A percentile compares a stretch with the other conserved stretches of the same genome.
These are phyloP conservation scores for Chlorospingus flavigularis DNA, from an alignment of 2,797 vertebrate genomes.

Conservation along the genomic window DNA sequence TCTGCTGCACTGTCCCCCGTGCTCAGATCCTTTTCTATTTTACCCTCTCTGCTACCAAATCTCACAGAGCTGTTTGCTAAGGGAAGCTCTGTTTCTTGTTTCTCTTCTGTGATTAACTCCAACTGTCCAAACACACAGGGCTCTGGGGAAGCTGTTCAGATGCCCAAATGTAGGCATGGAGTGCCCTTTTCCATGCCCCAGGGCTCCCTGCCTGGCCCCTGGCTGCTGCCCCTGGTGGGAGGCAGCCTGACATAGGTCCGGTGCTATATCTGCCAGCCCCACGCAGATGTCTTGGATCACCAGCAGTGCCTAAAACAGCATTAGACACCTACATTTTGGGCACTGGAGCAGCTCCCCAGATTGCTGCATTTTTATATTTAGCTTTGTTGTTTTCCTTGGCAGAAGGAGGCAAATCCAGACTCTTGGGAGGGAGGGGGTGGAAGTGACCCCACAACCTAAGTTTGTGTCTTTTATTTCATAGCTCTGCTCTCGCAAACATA, in stretches of 20 bases:
- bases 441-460: neutral
- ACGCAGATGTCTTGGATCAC: neutral
- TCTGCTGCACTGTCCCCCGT: neutral
- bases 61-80: neutral
- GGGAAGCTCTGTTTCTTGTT: neutral
- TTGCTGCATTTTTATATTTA: neutral
- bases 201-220: neutral
- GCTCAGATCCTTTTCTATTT: neutral
- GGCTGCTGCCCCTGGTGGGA: neutral
- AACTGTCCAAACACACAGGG: slow-evolving; percentile 50
- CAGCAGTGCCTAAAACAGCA: neutral
- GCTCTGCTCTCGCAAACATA: neutral
- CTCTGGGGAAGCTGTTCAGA: neutral
- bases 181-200: neutral
- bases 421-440: neutral
- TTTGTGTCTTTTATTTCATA: neutral
- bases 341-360: neutral
- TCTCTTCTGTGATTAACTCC: slow-evolving; percentile 27
- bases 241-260: neutral
- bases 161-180: neutral
- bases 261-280: neutral
- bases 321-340: neutral
- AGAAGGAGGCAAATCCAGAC: neutral
- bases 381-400: slow-evolving; percentile 17
- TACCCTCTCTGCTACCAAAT: neutral